These are phyloP conservation scores for Malacosoma neustria DNA, from an alignment of 2,888 invertebrate genomes.

Conservation along the genomic window DNA sequence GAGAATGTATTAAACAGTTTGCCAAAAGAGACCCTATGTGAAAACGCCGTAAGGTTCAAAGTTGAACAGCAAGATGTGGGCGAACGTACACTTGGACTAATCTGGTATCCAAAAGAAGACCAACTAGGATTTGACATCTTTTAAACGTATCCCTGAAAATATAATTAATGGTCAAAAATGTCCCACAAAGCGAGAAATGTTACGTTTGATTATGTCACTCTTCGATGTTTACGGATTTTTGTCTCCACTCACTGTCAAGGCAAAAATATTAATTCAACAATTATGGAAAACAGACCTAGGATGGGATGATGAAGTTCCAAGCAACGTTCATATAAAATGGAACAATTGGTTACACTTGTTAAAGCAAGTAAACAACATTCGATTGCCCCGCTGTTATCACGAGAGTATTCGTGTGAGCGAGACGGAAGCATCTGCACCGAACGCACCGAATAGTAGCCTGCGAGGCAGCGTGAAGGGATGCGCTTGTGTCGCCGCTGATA, in stretches of 20 bases:
- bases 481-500: too few relatives aligned
- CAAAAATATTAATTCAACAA: slow-evolving; percentile 13
- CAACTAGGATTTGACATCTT: slow-evolving; percentile 10
- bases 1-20: neutral
- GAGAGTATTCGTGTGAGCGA: too few relatives aligned
- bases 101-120: slow-evolving; percentile 11
- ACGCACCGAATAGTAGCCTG: too few relatives aligned
- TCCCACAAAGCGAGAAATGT: slow-evolving; percentile 12
- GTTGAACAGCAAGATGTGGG: neutral
- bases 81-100: slow-evolving; percentile 9
- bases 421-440: too few relatives aligned
- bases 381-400: slow-evolving; percentile 7
- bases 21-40: neutral
- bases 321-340: neutral
- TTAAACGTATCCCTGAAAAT: slow-evolving; percentile 8
- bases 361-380: neutral
- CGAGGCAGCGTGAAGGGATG: too few relatives aligned
- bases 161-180: slow-evolving; percentile 6
- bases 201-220: slow-evolving; percentile 13
- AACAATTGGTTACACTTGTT: slow-evolving; percentile 2
- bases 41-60: neutral
- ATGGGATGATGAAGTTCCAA: slow-evolving; percentile 4
- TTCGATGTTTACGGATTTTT: slow-evolving; percentile 13
- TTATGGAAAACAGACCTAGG: slow-evolving; percentile 5
- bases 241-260: slow-evolving; percentile 14